Conservation (phyloP, 2,113 vertebrate species). For the Clupea harengus region DNA sequence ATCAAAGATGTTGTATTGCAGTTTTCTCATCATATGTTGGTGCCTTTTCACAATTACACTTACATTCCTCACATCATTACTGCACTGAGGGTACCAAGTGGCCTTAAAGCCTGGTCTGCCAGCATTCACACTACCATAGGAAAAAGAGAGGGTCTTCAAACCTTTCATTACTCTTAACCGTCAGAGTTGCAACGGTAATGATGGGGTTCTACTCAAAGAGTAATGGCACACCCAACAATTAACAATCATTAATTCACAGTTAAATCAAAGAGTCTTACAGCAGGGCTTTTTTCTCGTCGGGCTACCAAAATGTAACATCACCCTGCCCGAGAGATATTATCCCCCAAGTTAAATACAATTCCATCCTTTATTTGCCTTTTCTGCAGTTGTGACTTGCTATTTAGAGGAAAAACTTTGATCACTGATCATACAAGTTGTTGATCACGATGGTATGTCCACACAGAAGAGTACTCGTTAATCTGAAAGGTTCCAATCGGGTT, state of each 20-base stretch:
- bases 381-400: too few species aligned
- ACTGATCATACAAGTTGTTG: too few species aligned
- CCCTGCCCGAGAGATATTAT: too few species aligned
- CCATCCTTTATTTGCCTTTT: too few species aligned
- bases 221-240: conserved; percentile 41
- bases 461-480: too few species aligned
- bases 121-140: background rate
- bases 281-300: too few species aligned
- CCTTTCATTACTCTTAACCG: conserved; percentile 50
- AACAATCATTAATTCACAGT: conserved; percentile 50
- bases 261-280: background rate
- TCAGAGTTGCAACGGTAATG: conserved; percentile 48
- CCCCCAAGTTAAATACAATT: too few species aligned
- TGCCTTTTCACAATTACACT: background rate
- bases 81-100: background rate
- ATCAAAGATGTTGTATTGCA: too few species aligned
- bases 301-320: too few species aligned
- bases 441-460: too few species aligned
- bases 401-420: too few species aligned
- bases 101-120: background rate
- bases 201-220: conserved; percentile 48
- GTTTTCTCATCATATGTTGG: background rate
- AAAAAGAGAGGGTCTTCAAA: conserved; percentile 24
- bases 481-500: too few species aligned
- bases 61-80: background rate